phyloP scores from a whole-genome alignment of 2,888 invertebrate genomes.

The Bibio marci region DNA sequence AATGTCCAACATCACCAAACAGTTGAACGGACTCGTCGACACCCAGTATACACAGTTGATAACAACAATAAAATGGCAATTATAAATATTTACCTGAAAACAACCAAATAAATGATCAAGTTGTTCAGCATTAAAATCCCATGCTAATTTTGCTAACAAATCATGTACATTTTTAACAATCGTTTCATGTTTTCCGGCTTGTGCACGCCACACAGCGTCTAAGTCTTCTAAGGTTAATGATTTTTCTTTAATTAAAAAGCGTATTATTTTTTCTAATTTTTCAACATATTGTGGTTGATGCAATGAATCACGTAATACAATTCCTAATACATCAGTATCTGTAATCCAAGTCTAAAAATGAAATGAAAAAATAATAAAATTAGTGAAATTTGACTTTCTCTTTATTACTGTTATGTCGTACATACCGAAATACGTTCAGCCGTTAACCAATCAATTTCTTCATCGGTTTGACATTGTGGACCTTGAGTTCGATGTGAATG shows the following conservation, averaged over 20 bases:
- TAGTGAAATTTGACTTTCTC: background rate
- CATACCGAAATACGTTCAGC: constrained; percentile 86
- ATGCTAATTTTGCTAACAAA: constrained; percentile 85
- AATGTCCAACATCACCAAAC: no score
- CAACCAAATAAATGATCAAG: constrained; percentile 93
- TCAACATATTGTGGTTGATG: constrained; percentile 98
- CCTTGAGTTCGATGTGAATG: constrained; percentile 62
- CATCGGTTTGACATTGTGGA: constrained; percentile 46
- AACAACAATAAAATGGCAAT: no score
- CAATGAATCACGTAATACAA: constrained; percentile 84
- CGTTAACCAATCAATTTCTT: constrained; percentile 82
- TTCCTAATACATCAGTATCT: constrained; percentile 86
- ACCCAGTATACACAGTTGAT: no score
- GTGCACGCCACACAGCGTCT: constrained; percentile 93
- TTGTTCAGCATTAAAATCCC: constrained; percentile 97
- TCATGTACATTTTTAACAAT: constrained; percentile 98
- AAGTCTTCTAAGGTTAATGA: constrained; percentile 78
- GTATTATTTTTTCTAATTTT: constrained; percentile 89
- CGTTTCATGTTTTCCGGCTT: constrained; percentile 94
- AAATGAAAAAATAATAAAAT: constrained; percentile 7
- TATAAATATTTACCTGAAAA: constrained; percentile 53
- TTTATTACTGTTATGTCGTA: constrained; percentile 12
- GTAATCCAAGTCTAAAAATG: constrained; percentile 75
- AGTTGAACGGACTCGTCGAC: no score
- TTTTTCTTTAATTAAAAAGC: constrained; percentile 90